Conservation (phyloP, 2,888 invertebrate species). For the Myopa testacea region DNA sequence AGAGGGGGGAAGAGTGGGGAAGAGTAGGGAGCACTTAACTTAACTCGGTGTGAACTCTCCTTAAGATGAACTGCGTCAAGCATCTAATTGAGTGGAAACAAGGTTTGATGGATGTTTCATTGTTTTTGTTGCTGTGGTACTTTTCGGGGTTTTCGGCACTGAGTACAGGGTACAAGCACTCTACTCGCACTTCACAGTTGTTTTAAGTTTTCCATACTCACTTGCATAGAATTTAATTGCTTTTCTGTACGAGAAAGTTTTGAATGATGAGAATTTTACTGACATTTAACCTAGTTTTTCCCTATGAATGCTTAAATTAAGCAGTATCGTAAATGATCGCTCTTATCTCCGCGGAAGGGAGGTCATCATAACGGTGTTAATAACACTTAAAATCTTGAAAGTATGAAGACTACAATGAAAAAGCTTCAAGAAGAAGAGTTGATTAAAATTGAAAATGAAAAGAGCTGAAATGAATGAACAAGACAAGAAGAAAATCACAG, state of each 20-base stretch:
- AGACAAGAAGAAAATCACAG: too few relatives aligned
- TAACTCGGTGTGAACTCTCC: not conserved
- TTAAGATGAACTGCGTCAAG: constrained; percentile 31
- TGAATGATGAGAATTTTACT: constrained; percentile 15
- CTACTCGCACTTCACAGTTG: not conserved
- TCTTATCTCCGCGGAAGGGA: not conserved
- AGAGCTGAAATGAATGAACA: too few relatives aligned
- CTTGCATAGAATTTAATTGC: not conserved
- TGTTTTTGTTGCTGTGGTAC: not conserved
- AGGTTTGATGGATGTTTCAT: constrained; percentile 31
- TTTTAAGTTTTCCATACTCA: not conserved
- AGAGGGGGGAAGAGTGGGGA: too few relatives aligned
- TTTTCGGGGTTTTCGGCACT: not conserved
- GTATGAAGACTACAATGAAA: not conserved
- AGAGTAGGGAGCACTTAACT: not conserved
- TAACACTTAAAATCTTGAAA: not conserved
- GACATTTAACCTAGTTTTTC: constrained; percentile 3
- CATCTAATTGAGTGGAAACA: constrained; percentile 38
- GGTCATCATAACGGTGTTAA: not conserved
- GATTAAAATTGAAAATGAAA: not conserved
- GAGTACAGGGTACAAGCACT: not conserved
- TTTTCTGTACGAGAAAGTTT: constrained; percentile 12
- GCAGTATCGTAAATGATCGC: not conserved
- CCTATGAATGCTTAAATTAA: not conserved
- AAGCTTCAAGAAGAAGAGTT: not conserved